phyloP scores from a whole-genome alignment of 2,797 vertebrate species.

The Pachyuromys duprasi region DNA sequence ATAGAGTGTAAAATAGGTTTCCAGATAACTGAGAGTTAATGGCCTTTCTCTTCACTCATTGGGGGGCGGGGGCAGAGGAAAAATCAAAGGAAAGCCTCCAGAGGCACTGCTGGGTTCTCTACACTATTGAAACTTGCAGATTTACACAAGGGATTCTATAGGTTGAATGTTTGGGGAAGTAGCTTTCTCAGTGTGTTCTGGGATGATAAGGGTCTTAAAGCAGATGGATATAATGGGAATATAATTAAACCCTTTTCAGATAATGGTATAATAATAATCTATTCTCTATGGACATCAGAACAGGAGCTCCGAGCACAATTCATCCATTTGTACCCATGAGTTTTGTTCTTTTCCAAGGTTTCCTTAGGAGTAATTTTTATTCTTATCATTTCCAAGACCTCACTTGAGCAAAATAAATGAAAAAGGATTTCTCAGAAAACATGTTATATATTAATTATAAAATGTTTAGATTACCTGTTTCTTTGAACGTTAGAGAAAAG shows the following conservation, averaged over 20 bases:
- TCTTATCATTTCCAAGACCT: slow-evolving; percentile 58
- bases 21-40: slow-evolving; percentile 79
- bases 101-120: slow-evolving; percentile 57
- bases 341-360: slow-evolving; percentile 63
- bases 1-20: slow-evolving; percentile 60
- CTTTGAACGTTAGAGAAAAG: background rate
- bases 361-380: slow-evolving; percentile 70
- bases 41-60: slow-evolving; percentile 59
- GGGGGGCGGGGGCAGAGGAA: slow-evolving; percentile 27
- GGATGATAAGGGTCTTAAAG: slow-evolving; percentile 74
- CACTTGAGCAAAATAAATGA: slow-evolving; percentile 43
- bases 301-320: slow-evolving; percentile 55
- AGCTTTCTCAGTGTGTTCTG: slow-evolving; percentile 76
- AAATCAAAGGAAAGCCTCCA: slow-evolving; percentile 72
- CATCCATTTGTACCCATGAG: slow-evolving; percentile 56
- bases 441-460: slow-evolving; percentile 22
- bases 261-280: slow-evolving; percentile 74
- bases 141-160: slow-evolving; percentile 70
- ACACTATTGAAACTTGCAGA: slow-evolving; percentile 52
- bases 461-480: background rate
- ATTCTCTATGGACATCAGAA: slow-evolving; percentile 72
- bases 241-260: slow-evolving; percentile 82
- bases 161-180: slow-evolving; percentile 67
- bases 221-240: slow-evolving; percentile 78
- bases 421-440: background rate